Evolutionary conservation across 2,113 vertebrate genomes (phyloP).

Genomic region (Turnix velox): DNA sequence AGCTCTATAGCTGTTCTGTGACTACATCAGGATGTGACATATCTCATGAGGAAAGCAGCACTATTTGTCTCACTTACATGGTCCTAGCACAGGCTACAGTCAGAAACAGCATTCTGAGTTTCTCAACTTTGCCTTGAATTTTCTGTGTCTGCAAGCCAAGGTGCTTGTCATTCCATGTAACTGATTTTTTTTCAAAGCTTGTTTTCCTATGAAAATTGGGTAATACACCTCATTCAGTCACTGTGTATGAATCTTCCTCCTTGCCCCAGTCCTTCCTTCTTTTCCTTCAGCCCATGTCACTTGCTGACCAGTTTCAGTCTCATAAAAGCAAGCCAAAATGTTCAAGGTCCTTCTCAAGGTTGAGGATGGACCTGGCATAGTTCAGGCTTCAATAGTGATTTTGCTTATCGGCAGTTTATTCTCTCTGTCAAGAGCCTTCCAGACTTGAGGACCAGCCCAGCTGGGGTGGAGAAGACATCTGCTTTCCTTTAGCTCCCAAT

Average conservation of each 20-base stretch:
- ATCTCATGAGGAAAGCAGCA: not conserved
- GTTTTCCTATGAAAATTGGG: not conserved
- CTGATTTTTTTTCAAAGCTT: not conserved
- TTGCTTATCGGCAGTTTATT: not conserved
- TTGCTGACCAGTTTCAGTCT: not conserved
- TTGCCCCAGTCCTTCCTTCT: not conserved
- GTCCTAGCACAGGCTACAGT: not conserved
- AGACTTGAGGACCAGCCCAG: not conserved
- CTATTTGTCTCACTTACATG: not conserved
- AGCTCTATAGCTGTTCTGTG: not conserved
- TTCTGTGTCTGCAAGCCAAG: not conserved
- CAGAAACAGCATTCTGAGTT: not conserved
- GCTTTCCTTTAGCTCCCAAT: not conserved
- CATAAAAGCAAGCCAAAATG: not conserved
- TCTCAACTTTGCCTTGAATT: not conserved
- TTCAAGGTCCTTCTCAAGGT: not conserved
- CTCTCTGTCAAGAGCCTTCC: not conserved
- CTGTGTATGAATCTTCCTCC: not conserved
- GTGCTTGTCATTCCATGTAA: not conserved
- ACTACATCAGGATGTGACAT: not conserved
- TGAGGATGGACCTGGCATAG: not conserved
- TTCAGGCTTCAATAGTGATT: not conserved
- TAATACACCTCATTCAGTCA: not conserved
- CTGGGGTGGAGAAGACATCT: not conserved
- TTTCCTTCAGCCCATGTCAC: not conserved